A percentile compares a stretch with the other conserved stretches of the same genome.
Conservation (phyloP, 2,113 vertebrate genomes). For the Cephalopterus ornatus region DNA sequence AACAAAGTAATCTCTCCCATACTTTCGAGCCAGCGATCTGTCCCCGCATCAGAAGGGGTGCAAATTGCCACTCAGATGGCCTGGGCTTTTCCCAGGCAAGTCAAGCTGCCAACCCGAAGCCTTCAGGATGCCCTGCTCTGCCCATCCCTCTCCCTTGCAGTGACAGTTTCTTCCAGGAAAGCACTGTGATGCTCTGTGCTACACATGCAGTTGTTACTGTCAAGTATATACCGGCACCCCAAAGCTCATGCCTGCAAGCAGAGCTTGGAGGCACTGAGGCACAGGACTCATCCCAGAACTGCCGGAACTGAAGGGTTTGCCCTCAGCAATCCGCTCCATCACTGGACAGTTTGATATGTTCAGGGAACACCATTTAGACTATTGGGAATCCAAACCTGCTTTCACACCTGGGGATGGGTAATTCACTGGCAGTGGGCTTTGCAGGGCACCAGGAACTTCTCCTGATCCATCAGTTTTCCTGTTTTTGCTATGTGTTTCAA, state of each 20-base stretch:
- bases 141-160: neutral
- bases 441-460: neutral
- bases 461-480: neutral
- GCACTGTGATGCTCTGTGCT: neutral
- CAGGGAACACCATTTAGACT: neutral
- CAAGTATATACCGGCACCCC: neutral
- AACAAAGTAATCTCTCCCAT: neutral
- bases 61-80: neutral
- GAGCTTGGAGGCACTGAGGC: neutral
- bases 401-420: neutral
- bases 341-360: neutral
- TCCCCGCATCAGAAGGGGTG: neutral
- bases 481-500: neutral
- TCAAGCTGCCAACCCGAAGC: neutral
- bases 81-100: neutral
- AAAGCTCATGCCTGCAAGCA: neutral
- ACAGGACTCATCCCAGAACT: neutral
- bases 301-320: neutral
- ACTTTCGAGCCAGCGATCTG: neutral
- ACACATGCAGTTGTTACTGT: neutral
- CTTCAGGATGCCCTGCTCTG: neutral
- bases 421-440: neutral
- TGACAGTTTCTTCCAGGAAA: neutral
- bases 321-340: neutral
- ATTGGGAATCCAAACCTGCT: neutral